A percentile compares a stretch with the other conserved stretches of the same genome.
phyloP scores from a whole-genome alignment of 2,888 invertebrate species.

The Lepidochitona cinerea region DNA sequence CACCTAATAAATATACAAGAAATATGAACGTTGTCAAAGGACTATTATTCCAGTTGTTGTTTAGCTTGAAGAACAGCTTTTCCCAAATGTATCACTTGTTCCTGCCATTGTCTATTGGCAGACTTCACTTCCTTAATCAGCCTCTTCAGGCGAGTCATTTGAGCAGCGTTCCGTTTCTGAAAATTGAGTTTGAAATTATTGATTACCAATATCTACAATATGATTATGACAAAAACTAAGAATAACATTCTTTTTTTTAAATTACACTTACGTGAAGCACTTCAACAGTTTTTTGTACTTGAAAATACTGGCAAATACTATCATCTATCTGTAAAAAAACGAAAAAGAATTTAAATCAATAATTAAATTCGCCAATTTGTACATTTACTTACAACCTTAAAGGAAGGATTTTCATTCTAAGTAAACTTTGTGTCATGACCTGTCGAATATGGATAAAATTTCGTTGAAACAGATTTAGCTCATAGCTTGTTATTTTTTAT shows the following conservation, averaged over 20 bases:
- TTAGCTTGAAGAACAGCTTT: conserved; percentile 31
- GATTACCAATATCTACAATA: not conserved
- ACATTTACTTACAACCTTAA: no score
- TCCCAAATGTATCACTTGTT: conserved; percentile 41
- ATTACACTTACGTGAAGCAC: conserved; percentile 41
- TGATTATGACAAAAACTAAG: not conserved
- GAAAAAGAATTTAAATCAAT: no score
- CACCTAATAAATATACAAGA: no score
- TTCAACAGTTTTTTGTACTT: conserved; percentile 31
- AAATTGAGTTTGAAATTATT: conserved; percentile 5
- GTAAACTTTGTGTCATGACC: no score
- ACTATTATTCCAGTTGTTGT: conserved; percentile 21
- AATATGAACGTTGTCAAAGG: no score
- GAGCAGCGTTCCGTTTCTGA: conserved; percentile 58
- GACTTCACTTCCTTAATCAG: conserved; percentile 50
- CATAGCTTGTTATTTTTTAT: no score
- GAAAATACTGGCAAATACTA: conserved; percentile 23
- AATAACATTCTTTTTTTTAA: no score
- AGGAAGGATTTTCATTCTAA: no score
- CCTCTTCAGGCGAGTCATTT: conserved; percentile 50
- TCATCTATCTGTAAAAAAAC: conserved; percentile 28
- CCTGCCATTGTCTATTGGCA: conserved; percentile 42
- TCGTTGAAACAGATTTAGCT: no score
- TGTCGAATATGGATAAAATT: no score
- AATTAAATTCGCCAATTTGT: no score